A percentile compares a stretch with the other conserved stretches of the same genome.
These are phyloP conservation scores for Campaea margaritaria DNA, from an alignment of 2,888 invertebrate genomes.

Conservation along the genomic window DNA sequence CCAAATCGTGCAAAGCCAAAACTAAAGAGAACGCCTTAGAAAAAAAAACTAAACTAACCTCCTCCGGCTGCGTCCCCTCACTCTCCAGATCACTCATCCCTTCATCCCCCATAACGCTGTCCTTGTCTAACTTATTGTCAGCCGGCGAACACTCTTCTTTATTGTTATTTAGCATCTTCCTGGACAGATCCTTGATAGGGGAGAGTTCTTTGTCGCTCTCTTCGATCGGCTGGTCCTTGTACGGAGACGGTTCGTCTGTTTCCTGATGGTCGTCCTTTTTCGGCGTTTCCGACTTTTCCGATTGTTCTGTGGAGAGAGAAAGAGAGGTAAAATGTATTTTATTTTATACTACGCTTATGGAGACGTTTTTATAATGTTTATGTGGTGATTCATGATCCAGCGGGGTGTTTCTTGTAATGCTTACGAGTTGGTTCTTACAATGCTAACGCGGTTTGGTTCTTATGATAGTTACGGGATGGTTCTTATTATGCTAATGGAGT, in stretches of 20 bases:
- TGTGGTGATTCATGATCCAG: no score
- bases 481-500: no score
- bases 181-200: slow-evolving; percentile 43
- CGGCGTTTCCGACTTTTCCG: slow-evolving; percentile 67
- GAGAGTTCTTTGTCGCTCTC: slow-evolving; percentile 66
- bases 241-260: slow-evolving; percentile 55
- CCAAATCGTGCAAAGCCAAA: no score
- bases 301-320: slow-evolving; percentile 42
- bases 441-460: no score
- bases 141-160: slow-evolving; percentile 78
- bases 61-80: slow-evolving; percentile 94
- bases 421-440: no score
- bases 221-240: slow-evolving; percentile 53
- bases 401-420: no score
- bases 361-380: no score
- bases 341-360: no score
- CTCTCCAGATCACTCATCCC: slow-evolving; percentile 93
- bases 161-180: slow-evolving; percentile 72
- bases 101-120: slow-evolving; percentile 87
- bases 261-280: slow-evolving; percentile 63
- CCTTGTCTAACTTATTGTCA: slow-evolving; percentile 84
- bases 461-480: no score
- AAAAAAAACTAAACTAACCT: slow-evolving; percentile 79
- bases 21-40: no score
- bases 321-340: no score